These are phyloP conservation scores for Kradibia gibbosae DNA, from an alignment of 1,140 invertebrate genomes.

Conservation along the genomic window DNA sequence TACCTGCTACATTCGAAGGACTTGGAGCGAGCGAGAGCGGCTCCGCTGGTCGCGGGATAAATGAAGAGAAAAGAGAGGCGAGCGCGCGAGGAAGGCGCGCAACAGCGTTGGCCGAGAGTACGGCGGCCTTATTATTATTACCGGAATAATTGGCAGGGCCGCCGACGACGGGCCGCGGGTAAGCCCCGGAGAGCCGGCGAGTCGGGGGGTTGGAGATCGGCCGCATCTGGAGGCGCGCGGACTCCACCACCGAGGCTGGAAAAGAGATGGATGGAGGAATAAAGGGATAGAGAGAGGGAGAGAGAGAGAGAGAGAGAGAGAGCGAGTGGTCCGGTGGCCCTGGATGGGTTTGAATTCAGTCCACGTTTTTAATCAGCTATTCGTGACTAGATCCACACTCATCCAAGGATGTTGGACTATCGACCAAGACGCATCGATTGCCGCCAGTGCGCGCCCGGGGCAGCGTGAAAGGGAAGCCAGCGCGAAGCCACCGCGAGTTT, in stretches of 20 bases:
- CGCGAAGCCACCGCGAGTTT: not conserved
- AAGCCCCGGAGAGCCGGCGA: not conserved
- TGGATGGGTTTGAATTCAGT: conserved; percentile 70
- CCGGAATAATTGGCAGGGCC: too few relatives aligned
- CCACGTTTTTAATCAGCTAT: conserved; percentile 64
- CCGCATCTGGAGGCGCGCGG: not conserved
- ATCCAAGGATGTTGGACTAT: conserved; percentile 65
- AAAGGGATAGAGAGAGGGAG: not conserved
- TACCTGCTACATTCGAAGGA: conserved; percentile 43
- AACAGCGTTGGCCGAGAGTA: not conserved
- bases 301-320: not conserved
- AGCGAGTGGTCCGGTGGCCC: conserved; percentile 55
- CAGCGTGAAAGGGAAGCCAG: not conserved
- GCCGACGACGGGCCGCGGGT: too few relatives aligned
- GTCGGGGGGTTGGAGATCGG: too few relatives aligned
- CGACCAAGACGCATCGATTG: conserved; percentile 14
- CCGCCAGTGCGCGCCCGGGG: not conserved
- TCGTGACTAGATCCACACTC: conserved; percentile 72
- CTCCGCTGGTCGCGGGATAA: not conserved
- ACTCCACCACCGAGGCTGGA: not conserved
- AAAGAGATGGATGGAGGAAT: not conserved
- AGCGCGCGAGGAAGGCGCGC: too few relatives aligned
- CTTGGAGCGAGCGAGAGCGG: conserved; percentile 20
- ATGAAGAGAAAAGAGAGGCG: conserved; percentile 2
- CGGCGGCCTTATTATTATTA: too few relatives aligned